Base-by-base conservation (phyloP, 2,797 vertebrate genomes). In the Manis javanica region DNA sequence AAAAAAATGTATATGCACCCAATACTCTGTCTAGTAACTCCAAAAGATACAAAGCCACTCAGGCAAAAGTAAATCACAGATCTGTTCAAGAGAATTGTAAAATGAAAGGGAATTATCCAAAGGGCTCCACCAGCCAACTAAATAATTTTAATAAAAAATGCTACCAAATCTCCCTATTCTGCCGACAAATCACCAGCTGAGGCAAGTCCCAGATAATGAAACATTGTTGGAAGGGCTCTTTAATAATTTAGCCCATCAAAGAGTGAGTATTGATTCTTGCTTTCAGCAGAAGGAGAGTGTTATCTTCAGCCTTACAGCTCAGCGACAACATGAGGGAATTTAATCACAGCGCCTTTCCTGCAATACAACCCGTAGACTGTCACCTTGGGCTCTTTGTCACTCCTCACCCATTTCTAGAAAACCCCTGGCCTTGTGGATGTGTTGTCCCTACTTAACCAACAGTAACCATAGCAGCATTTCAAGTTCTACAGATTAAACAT, bases 161-260 rank as follows among this genome's bases (percentile, higher is more conserved):
- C 97, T 96, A 94, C 97, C 98, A 98, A 98, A 98, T 98, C 98
- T 98, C 95, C 96, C 92, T 15, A 21, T 23, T 7, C 97, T 96
- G 95, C 96, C 66, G 96, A 98, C 98, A 97, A 98, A 97, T 98
- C 97, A 96, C 96, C 95, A 98, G 98, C 97, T 93, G 98, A 98
- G 98, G 98, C 98, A 99, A 99, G 99, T 98, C 97, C 96, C 94
- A 97, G 98, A 98, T 99, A 99, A 99, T 99, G 98, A 99, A 99
- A 99, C 98, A 96, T 71, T 97, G 97, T 96, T 93, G 98, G 98
- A 98, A 98, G 98, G 98, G 98, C 97, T 98, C 98, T 98, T 99
- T 99, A 99, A 99, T 99, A 99, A 99, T 99, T 99, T 99, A 99
- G 98, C 97, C 98, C 98, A 98, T 99, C 98, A 98, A 98, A 98